These are phyloP conservation scores for Pandemis heparana DNA, from an alignment of 2,888 invertebrate species.

Conservation along the genomic window DNA sequence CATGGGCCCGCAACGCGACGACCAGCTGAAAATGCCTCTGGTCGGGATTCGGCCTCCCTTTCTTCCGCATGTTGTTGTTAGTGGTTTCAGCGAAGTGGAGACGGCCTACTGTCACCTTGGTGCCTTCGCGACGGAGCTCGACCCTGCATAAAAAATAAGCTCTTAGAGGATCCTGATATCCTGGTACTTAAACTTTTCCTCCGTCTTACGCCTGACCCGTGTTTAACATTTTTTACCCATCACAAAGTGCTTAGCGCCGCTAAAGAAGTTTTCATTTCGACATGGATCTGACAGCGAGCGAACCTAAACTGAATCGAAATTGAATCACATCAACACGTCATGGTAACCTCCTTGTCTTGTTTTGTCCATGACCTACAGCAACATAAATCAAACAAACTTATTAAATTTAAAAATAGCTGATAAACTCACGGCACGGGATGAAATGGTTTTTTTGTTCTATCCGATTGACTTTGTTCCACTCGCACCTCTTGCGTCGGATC, in stretches of 20 bases:
- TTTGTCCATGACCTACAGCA: no score
- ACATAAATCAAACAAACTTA: no score
- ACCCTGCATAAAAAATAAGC: constrained; percentile 87
- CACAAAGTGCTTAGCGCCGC: no score
- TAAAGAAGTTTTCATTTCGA: no score
- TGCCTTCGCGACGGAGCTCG: constrained; percentile 94
- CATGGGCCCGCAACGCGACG: constrained; percentile 96
- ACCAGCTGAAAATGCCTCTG: constrained; percentile 98
- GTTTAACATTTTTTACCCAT: no score
- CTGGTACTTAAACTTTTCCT: no score
- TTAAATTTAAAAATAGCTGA: no score
- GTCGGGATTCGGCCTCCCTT: constrained; percentile 99
- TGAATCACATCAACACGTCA: no score
- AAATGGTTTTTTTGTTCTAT: constrained; percentile 98
- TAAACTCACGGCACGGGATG: constrained; percentile 96
- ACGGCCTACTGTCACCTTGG: constrained; percentile 97
- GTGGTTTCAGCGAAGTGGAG: constrained; percentile 99
- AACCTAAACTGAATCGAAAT: no score
- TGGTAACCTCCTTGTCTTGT: not conserved
- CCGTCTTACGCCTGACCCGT: no score
- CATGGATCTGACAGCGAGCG: no score
- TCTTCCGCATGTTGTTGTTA: constrained; percentile 99
- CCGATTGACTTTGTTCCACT: constrained; percentile 99
- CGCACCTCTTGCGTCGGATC: constrained; percentile 97
- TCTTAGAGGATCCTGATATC: no score